These are phyloP conservation scores for Lamprotornis superbus DNA, from an alignment of 2,113 vertebrate species.

Conservation along the genomic window DNA sequence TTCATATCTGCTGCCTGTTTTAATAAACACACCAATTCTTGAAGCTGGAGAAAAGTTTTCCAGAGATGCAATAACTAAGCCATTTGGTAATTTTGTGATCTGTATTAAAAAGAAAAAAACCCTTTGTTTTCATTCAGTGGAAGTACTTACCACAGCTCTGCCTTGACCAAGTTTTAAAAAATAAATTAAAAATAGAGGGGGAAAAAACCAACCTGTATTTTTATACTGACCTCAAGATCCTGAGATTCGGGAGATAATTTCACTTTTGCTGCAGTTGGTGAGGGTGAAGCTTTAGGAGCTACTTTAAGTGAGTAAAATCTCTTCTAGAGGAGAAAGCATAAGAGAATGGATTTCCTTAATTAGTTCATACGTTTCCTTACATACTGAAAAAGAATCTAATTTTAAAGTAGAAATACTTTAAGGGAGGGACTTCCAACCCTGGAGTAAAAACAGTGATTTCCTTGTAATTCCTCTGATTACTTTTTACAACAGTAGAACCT, in stretches of 20 bases:
- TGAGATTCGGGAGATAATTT: constrained; percentile 78
- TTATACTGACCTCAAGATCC: constrained; percentile 87
- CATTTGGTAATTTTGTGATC: constrained; percentile 91
- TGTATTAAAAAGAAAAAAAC: constrained; percentile 51
- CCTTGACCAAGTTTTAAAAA: background rate
- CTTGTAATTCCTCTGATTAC: background rate
- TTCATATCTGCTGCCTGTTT: constrained; percentile 90
- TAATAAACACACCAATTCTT: constrained; percentile 91
- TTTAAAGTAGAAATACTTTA: background rate
- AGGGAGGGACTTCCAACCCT: background rate
- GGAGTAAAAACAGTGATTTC: background rate
- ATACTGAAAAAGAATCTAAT: background rate
- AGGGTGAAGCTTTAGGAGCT: constrained; percentile 77
- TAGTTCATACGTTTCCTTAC: background rate
- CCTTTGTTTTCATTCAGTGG: background rate
- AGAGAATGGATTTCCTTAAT: background rate
- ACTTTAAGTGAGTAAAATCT: constrained; percentile 90
- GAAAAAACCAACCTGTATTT: background rate
- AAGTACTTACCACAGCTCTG: background rate
- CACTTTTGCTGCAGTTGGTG: constrained; percentile 60
- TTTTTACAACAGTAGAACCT: background rate
- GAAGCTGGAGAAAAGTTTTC: constrained; percentile 91
- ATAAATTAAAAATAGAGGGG: background rate
- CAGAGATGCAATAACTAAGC: constrained; percentile 89
- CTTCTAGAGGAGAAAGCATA: constrained; percentile 75